phyloP scores from a whole-genome alignment of 2,113 vertebrate genomes.

The Mormoops blainvillei region DNA sequence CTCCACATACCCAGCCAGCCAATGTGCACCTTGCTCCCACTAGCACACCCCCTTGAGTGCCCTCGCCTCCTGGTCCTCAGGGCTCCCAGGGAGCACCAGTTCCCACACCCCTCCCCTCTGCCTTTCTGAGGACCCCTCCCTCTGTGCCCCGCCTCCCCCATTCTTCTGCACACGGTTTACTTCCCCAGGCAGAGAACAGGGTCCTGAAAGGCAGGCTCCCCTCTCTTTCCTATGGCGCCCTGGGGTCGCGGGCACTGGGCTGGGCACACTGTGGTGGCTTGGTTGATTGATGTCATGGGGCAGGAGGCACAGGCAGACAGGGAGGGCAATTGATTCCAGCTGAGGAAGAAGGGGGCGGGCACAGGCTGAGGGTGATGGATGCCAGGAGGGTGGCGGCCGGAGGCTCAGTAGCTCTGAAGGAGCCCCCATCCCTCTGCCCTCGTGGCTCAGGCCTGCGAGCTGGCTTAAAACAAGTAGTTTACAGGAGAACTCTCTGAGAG shows the following conservation, averaged over 20 bases:
- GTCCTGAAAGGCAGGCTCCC: neutral
- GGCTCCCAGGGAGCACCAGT: neutral
- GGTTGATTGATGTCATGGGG: slow-evolving; percentile 22
- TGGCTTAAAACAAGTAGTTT: slow-evolving; percentile 19
- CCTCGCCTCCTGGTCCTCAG: neutral
- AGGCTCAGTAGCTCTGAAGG: neutral
- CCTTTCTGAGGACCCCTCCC: neutral
- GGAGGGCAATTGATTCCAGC: slow-evolving; percentile 52
- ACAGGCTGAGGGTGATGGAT: neutral
- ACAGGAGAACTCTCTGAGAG: slow-evolving; percentile 35
- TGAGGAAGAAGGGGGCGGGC: neutral
- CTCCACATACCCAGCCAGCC: neutral
- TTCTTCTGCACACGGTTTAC: neutral
- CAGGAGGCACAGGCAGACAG: neutral
- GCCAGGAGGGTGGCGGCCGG: neutral
- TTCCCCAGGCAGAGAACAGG: neutral
- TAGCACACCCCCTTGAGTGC: accelerated
- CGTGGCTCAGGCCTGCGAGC: neutral
- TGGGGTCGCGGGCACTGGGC: neutral
- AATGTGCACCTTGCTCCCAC: neutral
- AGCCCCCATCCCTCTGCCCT: neutral
- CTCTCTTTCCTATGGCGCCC: neutral
- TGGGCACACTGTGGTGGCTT: neutral
- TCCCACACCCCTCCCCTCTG: neutral
- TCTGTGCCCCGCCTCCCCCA: accelerated